These are phyloP conservation scores for Nycticebus coucang DNA, from an alignment of 2,113 vertebrate genomes.

Conservation along the genomic window DNA sequence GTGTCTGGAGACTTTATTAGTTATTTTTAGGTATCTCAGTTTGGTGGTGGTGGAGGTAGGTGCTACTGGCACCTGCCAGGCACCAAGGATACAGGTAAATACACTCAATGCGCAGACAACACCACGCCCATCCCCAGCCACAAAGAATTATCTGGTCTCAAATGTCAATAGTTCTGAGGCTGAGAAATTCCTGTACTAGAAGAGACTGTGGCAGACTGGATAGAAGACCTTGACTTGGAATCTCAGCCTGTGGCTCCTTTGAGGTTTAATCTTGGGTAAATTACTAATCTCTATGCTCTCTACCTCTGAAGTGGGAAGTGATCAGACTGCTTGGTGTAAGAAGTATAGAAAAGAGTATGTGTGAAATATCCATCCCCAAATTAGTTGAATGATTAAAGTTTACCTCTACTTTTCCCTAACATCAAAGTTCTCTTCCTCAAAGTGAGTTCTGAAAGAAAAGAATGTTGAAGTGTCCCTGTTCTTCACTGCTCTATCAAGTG, in stretches of 20 bases:
- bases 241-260: background rate
- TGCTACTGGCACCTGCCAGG: background rate
- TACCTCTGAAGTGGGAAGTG: background rate
- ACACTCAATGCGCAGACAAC: accelerated
- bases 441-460: background rate
- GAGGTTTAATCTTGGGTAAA: background rate
- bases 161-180: accelerated
- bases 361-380: background rate
- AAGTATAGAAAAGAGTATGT: background rate
- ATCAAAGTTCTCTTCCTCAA: background rate
- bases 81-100: background rate
- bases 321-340: background rate
- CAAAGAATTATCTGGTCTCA: background rate
- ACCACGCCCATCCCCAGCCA: background rate
- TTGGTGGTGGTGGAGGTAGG: background rate
- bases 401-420: background rate
- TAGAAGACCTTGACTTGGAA: background rate
- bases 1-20: background rate
- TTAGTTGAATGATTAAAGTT: background rate
- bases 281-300: background rate
- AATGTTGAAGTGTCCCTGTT: background rate
- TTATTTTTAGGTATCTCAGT: background rate
- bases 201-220: background rate
- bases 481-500: background rate
- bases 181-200: background rate